phyloP scores from a whole-genome alignment of 2,888 invertebrate species.

The Thecocarcelia acutangulata region DNA sequence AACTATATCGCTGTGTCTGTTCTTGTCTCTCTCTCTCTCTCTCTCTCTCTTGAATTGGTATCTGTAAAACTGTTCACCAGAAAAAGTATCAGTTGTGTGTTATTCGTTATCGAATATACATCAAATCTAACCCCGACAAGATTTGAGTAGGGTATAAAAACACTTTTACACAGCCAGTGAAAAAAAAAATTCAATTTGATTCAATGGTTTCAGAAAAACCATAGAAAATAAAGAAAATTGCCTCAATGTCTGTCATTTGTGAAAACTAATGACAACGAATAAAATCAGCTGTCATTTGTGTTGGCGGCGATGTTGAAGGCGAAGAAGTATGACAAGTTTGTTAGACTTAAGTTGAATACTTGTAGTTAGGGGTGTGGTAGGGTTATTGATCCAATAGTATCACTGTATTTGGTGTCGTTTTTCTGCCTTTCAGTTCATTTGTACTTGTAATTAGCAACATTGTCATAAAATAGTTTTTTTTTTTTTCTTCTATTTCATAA shows the following conservation, averaged over 20 bases:
- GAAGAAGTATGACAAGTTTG: conserved; percentile 14
- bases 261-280: conserved; percentile 30
- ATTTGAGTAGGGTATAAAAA: conserved; percentile 14
- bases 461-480: conserved; percentile 23
- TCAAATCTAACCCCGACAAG: background rate
- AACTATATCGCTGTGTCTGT: too few species aligned
- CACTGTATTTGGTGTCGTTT: conserved; percentile 23
- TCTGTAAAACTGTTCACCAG: background rate
- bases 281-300: conserved; percentile 33
- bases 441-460: conserved; percentile 44
- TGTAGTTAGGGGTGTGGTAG: conserved; percentile 18
- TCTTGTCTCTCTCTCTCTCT: too few species aligned
- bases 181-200: conserved; percentile 10
- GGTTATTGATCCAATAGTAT: conserved; percentile 7
- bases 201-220: conserved; percentile 13
- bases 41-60: background rate
- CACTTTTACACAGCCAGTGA: conserved; percentile 9
- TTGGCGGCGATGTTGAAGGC: conserved; percentile 21
- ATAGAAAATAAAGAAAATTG: conserved; percentile 13
- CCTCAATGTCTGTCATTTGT: conserved; percentile 26
- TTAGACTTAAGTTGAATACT: conserved; percentile 5
- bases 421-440: conserved; percentile 31
- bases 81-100: background rate
- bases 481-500: background rate
- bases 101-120: background rate